Base-by-base conservation (phyloP, 2,113 vertebrate genomes). In the Pelvicachromis taeniatus region DNA sequence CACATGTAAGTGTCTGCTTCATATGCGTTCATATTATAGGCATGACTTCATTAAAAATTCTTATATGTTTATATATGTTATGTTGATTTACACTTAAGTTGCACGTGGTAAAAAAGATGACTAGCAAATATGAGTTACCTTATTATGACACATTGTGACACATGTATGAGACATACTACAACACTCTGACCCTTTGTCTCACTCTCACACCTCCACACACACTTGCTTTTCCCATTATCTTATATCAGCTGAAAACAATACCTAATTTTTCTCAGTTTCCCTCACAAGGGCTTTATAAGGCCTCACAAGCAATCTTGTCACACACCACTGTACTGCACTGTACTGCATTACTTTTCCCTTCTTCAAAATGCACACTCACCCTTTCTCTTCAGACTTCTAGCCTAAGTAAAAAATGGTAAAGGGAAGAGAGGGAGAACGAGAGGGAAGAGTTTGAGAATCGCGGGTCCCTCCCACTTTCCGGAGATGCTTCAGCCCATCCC, bases 401-500 rank as follows among this genome's bases (percentile, higher is more conserved):
- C 78, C 84, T 84, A 38, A 90, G 84, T 75, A 77, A 86, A 84
- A 85, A 53, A 80, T 77, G 81, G 54, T 33, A 42, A 85, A 79
- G 82, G 61, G 86, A 80, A 85, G 87, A 85, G 75, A 86, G 88
- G 77, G 82, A 86, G 86, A 88, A 90, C 48, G 92, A 94, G 93
- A 94, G 93, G 86, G 89, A 85, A 92, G 84, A 90, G 90, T 92
- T 93, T 86, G 65, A 88, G 92, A 83, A 88, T 88, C 52, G 82
- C 54, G 61, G 85, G 92, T 84, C 90, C 94, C 95, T 96, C 95
- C 95, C 79, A 94, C 93, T 92, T 91, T 92, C 83, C 85, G 84
- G 91, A 93, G 94, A 95, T 95, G 95, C 93, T 92, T 93, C 91
- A 89, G 93, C 95, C 95, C 94, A 94, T 95, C 94, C 95, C 93